phyloP scores from a whole-genome alignment of 1,140 invertebrate species.

The Harpegnathos saltator region DNA sequence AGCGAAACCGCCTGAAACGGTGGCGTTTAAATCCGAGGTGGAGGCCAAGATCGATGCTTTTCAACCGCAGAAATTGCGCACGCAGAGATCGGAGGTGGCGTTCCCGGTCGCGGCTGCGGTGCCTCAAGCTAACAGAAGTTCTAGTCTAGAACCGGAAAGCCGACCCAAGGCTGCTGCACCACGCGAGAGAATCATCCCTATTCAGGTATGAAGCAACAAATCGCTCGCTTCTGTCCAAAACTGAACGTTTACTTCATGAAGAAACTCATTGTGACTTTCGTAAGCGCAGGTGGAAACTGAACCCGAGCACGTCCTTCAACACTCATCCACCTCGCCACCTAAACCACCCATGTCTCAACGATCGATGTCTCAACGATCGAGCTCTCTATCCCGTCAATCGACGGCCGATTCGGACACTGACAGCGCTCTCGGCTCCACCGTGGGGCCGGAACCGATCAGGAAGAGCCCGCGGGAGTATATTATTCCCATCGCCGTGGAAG shows the following conservation, averaged over 20 bases:
- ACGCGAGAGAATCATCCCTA: constrained; percentile 88
- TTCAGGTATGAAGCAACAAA: constrained; percentile 80
- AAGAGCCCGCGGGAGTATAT: constrained; percentile 96
- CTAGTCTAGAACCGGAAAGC: constrained; percentile 84
- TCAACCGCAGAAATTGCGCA: constrained; percentile 83
- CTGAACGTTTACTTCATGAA: neutral
- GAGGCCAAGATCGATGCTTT: constrained; percentile 87
- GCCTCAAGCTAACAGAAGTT: constrained; percentile 79
- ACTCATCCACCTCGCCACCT: constrained; percentile 78
- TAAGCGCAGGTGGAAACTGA: constrained; percentile 72
- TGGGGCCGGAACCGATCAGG: constrained; percentile 91
- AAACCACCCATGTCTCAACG: constrained; percentile 85
- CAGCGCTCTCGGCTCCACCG: constrained; percentile 84
- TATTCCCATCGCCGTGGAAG: constrained; percentile 96
- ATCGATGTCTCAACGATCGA: constrained; percentile 83
- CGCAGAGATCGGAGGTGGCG: constrained; percentile 87
- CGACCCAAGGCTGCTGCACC: constrained; percentile 72
- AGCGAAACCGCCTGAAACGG: constrained; percentile 80
- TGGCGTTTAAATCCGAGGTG: constrained; percentile 87
- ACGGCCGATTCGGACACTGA: constrained; percentile 90
- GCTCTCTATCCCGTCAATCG: constrained; percentile 88
- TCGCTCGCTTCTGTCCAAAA: neutral
- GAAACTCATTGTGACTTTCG: neutral
- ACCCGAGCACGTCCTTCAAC: constrained; percentile 55
- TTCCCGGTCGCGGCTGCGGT: constrained; percentile 86